phyloP scores from a whole-genome alignment of 1,140 invertebrate genomes.

The Druon quercuslanigerum region DNA sequence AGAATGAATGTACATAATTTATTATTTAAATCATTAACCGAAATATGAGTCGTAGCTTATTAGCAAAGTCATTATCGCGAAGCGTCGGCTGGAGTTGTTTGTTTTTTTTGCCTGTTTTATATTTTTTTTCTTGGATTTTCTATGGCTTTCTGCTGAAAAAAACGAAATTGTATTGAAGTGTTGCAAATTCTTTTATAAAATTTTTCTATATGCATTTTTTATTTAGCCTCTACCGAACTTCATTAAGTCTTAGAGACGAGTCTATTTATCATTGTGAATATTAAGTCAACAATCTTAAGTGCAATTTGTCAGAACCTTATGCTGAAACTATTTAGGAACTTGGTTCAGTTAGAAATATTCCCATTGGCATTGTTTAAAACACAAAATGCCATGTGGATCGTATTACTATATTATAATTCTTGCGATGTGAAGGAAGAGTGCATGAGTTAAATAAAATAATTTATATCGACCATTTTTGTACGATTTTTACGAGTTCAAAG shows the following conservation, averaged over 20 bases:
- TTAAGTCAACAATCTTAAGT: constrained; percentile 47
- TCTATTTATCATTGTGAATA: constrained; percentile 25
- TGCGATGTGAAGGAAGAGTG: constrained; percentile 18
- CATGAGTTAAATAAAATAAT: constrained; percentile 8
- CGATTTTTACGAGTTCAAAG: constrained; percentile 12
- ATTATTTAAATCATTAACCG: constrained; percentile 44
- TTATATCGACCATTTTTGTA: constrained; percentile 3
- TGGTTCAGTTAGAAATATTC: constrained; percentile 3
- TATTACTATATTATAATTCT: constrained; percentile 18
- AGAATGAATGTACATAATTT: constrained; percentile 63
- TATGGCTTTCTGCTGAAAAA: constrained; percentile 9
- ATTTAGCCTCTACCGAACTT: background rate
- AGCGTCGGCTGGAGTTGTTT: constrained; percentile 22
- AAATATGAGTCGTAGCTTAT: constrained; percentile 19
- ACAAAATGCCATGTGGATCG: background rate
- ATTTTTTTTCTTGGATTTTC: constrained; percentile 7
- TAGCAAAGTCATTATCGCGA: constrained; percentile 24
- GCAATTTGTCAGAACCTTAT: constrained; percentile 55
- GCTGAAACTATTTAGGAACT: constrained; percentile 50
- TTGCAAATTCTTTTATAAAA: constrained; percentile 25
- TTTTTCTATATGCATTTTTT: constrained; percentile 4
- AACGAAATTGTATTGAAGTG: constrained; percentile 10
- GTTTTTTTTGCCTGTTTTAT: constrained; percentile 20
- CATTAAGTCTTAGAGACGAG: constrained; percentile 4
- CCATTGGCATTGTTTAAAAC: constrained; percentile 5